phyloP scores from a whole-genome alignment of 2,888 invertebrate genomes.

The Celastrina argiolus region DNA sequence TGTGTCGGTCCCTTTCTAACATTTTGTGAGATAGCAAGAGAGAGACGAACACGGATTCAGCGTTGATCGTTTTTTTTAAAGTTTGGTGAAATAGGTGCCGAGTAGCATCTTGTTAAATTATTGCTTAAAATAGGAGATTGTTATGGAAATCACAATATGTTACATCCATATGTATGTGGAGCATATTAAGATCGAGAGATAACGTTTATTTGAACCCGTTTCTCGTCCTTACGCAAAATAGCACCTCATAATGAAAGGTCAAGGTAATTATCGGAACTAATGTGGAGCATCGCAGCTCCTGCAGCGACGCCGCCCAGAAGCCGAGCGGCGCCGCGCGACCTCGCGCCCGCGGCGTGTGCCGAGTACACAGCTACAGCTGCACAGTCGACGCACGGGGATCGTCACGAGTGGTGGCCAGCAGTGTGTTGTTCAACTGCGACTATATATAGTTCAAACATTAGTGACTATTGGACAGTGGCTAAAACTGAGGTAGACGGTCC shows the following conservation, averaged over 20 bases:
- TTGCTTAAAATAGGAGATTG: neutral
- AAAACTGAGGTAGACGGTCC: neutral
- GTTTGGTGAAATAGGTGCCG: too few relatives aligned
- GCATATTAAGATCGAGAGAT: neutral
- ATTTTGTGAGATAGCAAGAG: too few relatives aligned
- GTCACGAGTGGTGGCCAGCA: neutral
- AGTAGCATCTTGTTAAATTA: neutral
- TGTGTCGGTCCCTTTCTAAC: too few relatives aligned
- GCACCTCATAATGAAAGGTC: neutral
- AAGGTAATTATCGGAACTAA: neutral
- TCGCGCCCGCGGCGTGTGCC: neutral
- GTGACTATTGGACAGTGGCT: neutral
- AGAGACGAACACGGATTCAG: too few relatives aligned
- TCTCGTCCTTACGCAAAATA: neutral
- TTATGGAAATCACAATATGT: neutral
- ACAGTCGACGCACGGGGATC: neutral
- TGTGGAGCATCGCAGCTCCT: neutral
- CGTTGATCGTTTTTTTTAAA: too few relatives aligned
- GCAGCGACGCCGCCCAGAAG: neutral
- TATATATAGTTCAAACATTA: neutral
- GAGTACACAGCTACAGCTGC: neutral
- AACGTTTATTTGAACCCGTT: neutral
- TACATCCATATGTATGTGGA: slow-evolving; percentile 1
- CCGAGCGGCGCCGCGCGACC: neutral
- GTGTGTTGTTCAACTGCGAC: neutral